Conservation (phyloP, 2,113 vertebrate genomes). For the Numida meleagris region DNA sequence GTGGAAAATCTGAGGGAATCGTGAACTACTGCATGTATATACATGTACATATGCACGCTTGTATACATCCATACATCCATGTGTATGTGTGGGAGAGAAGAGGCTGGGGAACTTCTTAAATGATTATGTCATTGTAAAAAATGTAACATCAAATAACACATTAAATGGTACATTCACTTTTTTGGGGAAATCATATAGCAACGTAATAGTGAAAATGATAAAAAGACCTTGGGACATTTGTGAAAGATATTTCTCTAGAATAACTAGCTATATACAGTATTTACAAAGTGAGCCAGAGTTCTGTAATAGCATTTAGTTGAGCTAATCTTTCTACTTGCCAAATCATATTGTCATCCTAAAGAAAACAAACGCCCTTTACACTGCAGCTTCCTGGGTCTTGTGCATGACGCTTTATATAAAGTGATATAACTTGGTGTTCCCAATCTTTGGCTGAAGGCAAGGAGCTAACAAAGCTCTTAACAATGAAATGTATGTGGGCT, state of each 20-base stretch:
- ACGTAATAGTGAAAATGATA: neutral
- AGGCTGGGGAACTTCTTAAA: neutral
- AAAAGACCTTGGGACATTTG: neutral
- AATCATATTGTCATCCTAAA: neutral
- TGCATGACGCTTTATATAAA: neutral
- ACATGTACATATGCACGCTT: neutral
- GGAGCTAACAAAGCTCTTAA: neutral
- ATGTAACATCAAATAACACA: neutral
- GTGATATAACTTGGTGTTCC: neutral
- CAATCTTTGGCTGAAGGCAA: neutral
- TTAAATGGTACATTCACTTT: neutral
- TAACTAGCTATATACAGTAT: neutral
- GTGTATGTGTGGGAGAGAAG: neutral
- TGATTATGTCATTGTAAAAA: neutral
- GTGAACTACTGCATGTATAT: neutral
- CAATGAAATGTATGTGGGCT: neutral
- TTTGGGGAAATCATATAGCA: neutral
- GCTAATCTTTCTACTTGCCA: neutral
- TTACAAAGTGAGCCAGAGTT: neutral
- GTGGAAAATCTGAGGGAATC: neutral
- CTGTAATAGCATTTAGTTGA: slow-evolving; percentile 7
- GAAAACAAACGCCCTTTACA: neutral
- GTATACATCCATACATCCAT: neutral
- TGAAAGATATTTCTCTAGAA: neutral
- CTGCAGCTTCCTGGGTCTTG: neutral